These are phyloP conservation scores for Pyrrhosoma nymphula DNA, from an alignment of 2,888 invertebrate genomes.

Conservation along the genomic window DNA sequence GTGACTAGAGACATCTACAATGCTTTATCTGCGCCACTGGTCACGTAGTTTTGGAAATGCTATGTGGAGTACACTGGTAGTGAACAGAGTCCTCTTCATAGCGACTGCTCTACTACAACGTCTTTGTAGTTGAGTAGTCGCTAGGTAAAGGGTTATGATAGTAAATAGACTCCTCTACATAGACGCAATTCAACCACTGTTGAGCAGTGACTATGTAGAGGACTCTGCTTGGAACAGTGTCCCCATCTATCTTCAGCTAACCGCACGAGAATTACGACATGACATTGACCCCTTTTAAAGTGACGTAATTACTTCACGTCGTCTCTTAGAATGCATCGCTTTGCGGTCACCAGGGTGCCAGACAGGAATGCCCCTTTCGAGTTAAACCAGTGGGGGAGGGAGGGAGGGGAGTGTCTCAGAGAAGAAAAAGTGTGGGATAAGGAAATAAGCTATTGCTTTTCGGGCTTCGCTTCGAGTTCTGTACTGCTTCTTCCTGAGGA, in stretches of 20 bases:
- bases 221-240: too few species aligned
- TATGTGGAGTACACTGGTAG: too few species aligned
- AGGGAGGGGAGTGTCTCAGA: not conserved
- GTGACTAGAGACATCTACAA: too few species aligned
- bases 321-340: not conserved
- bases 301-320: not conserved
- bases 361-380: not conserved
- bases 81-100: too few species aligned
- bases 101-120: too few species aligned
- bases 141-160: too few species aligned
- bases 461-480: not conserved
- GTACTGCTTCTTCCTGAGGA: not conserved
- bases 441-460: slow-evolving; percentile 20
- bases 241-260: not conserved
- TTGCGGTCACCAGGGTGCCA: not conserved
- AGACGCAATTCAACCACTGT: too few species aligned
- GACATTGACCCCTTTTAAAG: not conserved
- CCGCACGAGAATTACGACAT: not conserved
- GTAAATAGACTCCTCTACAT: too few species aligned
- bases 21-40: too few species aligned
- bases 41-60: too few species aligned
- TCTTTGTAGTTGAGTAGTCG: too few species aligned
- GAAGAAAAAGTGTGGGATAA: not conserved
- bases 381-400: not conserved
- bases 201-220: too few species aligned